Base-by-base conservation (phyloP, 2,797 vertebrate genomes). In the Discoglossus pictus region DNA sequence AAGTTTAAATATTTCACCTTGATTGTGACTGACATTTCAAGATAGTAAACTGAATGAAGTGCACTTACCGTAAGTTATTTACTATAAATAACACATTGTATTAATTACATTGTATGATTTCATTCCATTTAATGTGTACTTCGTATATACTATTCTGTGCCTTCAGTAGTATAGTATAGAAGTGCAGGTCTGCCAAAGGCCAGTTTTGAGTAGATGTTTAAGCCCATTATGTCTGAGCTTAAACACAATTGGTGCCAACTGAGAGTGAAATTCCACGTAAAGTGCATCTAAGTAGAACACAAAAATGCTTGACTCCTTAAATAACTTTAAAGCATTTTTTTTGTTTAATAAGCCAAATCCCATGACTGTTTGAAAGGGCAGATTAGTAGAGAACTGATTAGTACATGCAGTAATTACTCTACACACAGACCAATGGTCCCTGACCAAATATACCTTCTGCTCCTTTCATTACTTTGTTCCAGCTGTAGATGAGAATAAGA, bases 321-420 rank as follows among this genome's bases (percentile, higher is more conserved):
- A 53, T 42, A 38, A 61, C 18, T 10, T 52, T 10, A 13, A 55
- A 24, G 42, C 23, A 40, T 66, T 52, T 16, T 39, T n/a, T 59
- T 59, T 52, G 10, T 52, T 55, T 50, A 65, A 72, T 77, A 59
- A 58, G 58, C 64, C 67, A 70, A 73, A 73, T 62, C 55, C 46
- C 48, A 67, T 66, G 63, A 72, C 64, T 59, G 43, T 18, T 6
- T 54, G 11, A 3, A 10, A 52, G 23, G 40, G 64, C 50, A 36
- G 36, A 38, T 73, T 53, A 50, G 44, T 52, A 25, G 10, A 36
- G 20, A 46, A 35, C 53, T 42, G 13, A 20, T 59, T 56, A 35
- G 27, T 12, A 56, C 42, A 23, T 35, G 9, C 11, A 70, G 78
- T 40, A 17, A 18, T 50, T 68, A 47, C 27, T 34, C 61, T 31